Percentiles rank a stretch among this genome's conserved stretches.
These are phyloP conservation scores for Tigriopus californicus DNA, from an alignment of 2,888 invertebrate genomes.

Conservation along the genomic window DNA sequence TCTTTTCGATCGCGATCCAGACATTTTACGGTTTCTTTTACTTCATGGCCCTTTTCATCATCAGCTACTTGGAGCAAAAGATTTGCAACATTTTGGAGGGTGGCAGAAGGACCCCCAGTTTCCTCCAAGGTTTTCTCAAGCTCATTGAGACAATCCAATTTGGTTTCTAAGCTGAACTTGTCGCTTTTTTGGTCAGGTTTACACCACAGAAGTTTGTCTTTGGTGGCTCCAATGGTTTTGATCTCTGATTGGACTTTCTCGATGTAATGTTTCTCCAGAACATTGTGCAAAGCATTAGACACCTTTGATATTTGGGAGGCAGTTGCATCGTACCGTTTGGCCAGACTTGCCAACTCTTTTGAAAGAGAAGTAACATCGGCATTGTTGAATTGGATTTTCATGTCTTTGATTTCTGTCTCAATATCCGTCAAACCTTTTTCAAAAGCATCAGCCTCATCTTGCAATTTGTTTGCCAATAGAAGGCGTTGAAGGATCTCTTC, in stretches of 20 bases:
- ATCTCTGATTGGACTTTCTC: slow-evolving; percentile 64
- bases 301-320: slow-evolving; percentile 55
- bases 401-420: slow-evolving; percentile 44
- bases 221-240: slow-evolving; percentile 54
- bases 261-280: slow-evolving; percentile 66
- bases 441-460: slow-evolving; percentile 46
- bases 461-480: slow-evolving; percentile 49
- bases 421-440: slow-evolving; percentile 47
- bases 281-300: slow-evolving; percentile 31
- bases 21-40: slow-evolving; percentile 47
- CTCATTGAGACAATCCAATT: slow-evolving; percentile 56
- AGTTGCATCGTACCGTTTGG: slow-evolving; percentile 61
- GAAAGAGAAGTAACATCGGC: slow-evolving; percentile 55
- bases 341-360: slow-evolving; percentile 62
- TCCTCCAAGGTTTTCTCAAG: slow-evolving; percentile 51
- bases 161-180: slow-evolving; percentile 77
- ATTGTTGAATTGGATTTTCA: slow-evolving; percentile 53
- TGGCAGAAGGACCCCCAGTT: slow-evolving; percentile 43
- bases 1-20: slow-evolving; percentile 49
- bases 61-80: slow-evolving; percentile 52
- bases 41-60: slow-evolving; percentile 43
- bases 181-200: slow-evolving; percentile 71
- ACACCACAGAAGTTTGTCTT: slow-evolving; percentile 81
- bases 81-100: slow-evolving; percentile 48
- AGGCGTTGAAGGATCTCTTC: slow-evolving; percentile 59